Percentiles rank a stretch among this genome's conserved stretches.
Conservation (phyloP, 2,113 vertebrate species). For the Zeus faber region DNA sequence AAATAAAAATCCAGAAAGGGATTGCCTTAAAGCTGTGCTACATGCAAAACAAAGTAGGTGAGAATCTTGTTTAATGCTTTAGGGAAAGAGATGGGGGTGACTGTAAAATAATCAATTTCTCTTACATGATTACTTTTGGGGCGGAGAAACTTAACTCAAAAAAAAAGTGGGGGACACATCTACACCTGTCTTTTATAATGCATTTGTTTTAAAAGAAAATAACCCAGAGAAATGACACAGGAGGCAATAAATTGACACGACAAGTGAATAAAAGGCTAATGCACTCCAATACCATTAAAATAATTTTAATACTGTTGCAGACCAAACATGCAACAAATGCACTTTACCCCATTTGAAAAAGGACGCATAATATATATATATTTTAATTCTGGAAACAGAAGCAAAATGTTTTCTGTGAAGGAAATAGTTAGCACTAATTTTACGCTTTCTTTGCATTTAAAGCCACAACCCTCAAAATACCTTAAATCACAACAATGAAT, state of each 20-base stretch:
- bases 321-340: conserved; percentile 99
- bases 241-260: conserved; percentile 99
- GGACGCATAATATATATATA: conserved; percentile 63
- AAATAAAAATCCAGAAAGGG: too few species aligned
- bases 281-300: conserved; percentile 99
- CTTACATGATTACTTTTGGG: conserved; percentile 14
- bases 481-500: too few species aligned
- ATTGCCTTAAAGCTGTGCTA: background rate
- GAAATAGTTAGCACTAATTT: conserved; percentile 45
- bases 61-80: background rate
- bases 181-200: conserved; percentile 29
- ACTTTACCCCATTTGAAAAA: conserved; percentile 78
- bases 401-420: conserved; percentile 52
- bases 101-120: conserved; percentile 15
- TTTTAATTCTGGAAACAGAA: conserved; percentile 57
- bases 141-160: conserved; percentile 22
- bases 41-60: background rate
- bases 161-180: conserved; percentile 52
- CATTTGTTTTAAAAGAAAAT: conserved; percentile 68
- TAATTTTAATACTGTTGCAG: conserved; percentile 99
- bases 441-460: conserved; percentile 38
- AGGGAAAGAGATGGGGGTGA: conserved; percentile 22
- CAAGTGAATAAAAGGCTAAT: conserved; percentile 99
- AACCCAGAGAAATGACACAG: conserved; percentile 99
- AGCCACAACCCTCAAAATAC: conserved; percentile 47